phyloP scores from a whole-genome alignment of 2,888 invertebrate genomes.

The Oasisia sp. region DNA sequence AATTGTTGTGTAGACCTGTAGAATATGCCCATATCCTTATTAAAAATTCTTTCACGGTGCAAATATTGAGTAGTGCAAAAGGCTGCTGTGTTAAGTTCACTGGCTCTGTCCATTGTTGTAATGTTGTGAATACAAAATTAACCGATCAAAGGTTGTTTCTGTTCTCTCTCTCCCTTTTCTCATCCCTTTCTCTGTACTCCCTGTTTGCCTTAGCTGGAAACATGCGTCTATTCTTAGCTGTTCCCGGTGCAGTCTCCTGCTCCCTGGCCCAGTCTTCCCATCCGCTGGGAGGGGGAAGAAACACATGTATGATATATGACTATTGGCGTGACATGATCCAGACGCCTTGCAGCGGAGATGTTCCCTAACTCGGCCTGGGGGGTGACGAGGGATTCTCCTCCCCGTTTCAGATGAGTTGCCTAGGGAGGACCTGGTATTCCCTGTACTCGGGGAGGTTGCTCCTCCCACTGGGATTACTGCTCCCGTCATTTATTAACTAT shows the following conservation, averaged over 20 bases:
- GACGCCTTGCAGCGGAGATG: background rate
- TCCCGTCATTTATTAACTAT: background rate
- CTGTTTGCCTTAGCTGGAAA: background rate
- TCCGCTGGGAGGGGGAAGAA: background rate
- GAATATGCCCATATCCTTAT: too few species aligned
- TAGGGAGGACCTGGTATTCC: background rate
- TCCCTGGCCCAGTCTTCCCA: background rate
- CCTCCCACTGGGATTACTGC: background rate
- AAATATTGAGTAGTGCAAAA: too few species aligned
- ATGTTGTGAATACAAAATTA: too few species aligned
- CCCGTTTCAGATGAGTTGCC: background rate
- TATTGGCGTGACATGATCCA: background rate
- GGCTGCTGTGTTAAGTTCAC: too few species aligned
- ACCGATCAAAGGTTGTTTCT: too few species aligned
- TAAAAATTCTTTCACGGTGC: too few species aligned
- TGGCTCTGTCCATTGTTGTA: too few species aligned
- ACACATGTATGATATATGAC: constrained; percentile 14
- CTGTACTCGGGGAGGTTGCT: background rate
- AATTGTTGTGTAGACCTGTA: too few species aligned
- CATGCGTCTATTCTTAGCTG: background rate
- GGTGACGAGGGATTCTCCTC: background rate
- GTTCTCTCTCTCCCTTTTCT: background rate
- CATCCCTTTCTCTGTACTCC: background rate
- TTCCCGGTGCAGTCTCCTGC: background rate
- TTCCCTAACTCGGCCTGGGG: background rate